Base-by-base conservation (phyloP, 2,888 invertebrate species). In the Nipponacmea schrenckii region DNA sequence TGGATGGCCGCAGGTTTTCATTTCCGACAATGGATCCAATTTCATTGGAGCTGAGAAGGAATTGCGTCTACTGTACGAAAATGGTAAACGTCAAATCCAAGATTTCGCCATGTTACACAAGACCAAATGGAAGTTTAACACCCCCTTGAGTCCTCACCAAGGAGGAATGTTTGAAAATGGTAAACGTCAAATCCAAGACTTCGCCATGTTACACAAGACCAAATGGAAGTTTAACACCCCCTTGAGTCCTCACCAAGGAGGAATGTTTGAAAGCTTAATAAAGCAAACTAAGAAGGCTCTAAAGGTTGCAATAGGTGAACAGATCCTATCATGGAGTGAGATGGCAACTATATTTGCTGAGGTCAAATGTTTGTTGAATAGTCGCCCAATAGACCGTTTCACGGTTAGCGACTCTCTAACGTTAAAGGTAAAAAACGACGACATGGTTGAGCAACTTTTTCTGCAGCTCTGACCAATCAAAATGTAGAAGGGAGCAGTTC, bases 171-270 rank as follows among this genome's bases (percentile, higher is more conserved):
- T n/a, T n/a, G n/a, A n/a, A n/a, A n/a, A n/a, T 20, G 72, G 69
- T 17, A 45, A 46, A 39, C 15, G 20, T 2, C 56, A 67, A 26
- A 64, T 67, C 8, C 46, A 71, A 31, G 62, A 64, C 2, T 68
- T 69, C n/a, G 24, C 68, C 10, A n/a, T 46, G 14, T 62, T 62
- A 12, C 71, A 69, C 64, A 64, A 63, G 17, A 46, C 68, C 20
- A 67, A 62, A 17, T 71, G 71, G 71, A 65, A 44, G 10, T 71
- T 71, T 46, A 56, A 48, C 2, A 67, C 31, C 5, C 67, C 67
- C 8, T 39, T 67, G 17, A 67, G 67, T 27, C 67, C 74, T 1
- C 72, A 73, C 20, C 69, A 68, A 31, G 73, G 74, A 48, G 74
- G 74, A 8, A 17, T 72, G 17, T 69, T 46, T 62, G 73, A 73